A percentile compares a stretch with the other conserved stretches of the same genome.
Evolutionary conservation across 2,113 vertebrate genomes (phyloP).

Genomic region (Fregata magnificens): DNA sequence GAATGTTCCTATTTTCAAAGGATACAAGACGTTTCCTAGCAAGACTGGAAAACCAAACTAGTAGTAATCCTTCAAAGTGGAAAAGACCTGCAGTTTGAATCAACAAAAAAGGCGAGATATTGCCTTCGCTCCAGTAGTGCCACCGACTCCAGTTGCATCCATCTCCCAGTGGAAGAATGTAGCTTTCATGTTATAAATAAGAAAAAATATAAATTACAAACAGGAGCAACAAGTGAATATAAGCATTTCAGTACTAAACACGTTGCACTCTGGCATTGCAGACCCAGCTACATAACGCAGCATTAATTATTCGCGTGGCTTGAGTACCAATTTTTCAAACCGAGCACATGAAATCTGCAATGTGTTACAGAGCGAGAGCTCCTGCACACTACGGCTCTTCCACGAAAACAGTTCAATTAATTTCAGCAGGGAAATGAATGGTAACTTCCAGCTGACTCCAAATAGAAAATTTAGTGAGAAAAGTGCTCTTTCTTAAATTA

Average conservation of each 20-base stretch:
- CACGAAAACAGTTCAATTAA: background rate
- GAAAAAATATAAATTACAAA: background rate
- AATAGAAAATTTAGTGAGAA: background rate
- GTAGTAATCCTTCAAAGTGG: background rate
- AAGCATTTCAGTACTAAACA: background rate
- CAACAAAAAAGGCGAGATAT: constrained; percentile 11
- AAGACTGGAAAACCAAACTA: constrained; percentile 49
- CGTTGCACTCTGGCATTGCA: background rate
- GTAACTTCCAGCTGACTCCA: background rate
- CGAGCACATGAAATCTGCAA: background rate
- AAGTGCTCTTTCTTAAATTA: background rate
- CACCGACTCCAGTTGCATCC: background rate
- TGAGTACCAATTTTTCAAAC: background rate
- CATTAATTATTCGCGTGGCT: background rate
- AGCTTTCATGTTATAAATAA: background rate
- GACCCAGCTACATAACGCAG: background rate
- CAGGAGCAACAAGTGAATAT: background rate
- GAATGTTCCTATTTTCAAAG: constrained; percentile 44
- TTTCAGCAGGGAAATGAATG: background rate
- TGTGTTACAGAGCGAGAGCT: background rate
- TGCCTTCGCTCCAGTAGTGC: background rate
- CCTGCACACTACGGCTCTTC: background rate
- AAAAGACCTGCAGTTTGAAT: constrained; percentile 23
- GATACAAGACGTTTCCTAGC: background rate
- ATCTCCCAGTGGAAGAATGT: background rate